Base-by-base conservation (phyloP, 2,797 vertebrate genomes). In the Enteromius mattozi region DNA sequence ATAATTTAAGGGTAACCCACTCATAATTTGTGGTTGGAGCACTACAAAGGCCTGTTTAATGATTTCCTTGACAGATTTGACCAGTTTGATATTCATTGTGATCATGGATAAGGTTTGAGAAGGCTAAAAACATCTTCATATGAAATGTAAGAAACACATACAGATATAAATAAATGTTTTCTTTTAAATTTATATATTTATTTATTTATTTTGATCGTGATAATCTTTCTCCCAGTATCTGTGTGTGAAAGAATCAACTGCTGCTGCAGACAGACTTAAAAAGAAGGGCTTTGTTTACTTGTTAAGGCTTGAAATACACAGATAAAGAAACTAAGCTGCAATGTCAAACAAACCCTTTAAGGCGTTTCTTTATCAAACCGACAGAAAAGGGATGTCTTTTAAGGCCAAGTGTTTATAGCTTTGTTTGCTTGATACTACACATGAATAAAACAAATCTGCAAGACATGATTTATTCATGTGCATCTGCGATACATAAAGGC, bases 301-400 rank as follows among this genome's bases (percentile, higher is more conserved):
- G 78, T 75, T 75, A 61, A 69, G 37, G 71, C 65, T 81, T 68
- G 27, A 65, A 78, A 86, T 33, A 69, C 49, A 61, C 76, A 78
- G 42, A 82, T 78, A 75, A 86, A 56, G 66, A 76, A 82, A 80
- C 54, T 84, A 45, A 19, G 76, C 61, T 47, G 65, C 78, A 45
- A 65, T 79, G 85, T 82, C 81, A 81, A 81, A 65, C 61, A 63
- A 78, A 78, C 84, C 68, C 37, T 81, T 78, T 27, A 61, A 74
- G 68, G 72, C 45, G 13, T 14, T 16, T 63, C 13, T 47, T 85
- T 72, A 80, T 75, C 78, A 82, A 76, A 33, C 54, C 72, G 66
- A 81, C 56, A 45, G 70, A 85, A 40, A 56, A 54, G 17, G 42
- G 59, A 79, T 75, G 86, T 84, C 14, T 63, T 45, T 49, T 65